phyloP scores from a whole-genome alignment of 2,113 vertebrate species.

The Cephalophus harveyi region DNA sequence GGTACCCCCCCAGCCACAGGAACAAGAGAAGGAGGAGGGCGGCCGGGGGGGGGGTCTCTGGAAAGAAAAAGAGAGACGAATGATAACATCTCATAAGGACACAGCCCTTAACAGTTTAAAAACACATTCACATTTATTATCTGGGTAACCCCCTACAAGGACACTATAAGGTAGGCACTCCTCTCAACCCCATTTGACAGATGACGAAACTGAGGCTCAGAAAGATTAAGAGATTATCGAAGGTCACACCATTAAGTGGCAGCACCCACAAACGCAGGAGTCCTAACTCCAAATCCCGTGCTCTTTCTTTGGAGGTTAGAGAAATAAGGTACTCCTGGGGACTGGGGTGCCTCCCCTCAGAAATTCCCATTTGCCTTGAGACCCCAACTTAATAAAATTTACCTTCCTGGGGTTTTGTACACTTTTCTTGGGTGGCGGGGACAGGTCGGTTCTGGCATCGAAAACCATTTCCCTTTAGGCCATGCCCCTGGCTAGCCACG shows the following conservation, averaged over 20 bases:
- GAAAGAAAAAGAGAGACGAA: slow-evolving; percentile 31
- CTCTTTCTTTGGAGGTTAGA: background rate
- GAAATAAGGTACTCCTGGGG: background rate
- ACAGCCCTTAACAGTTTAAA: background rate
- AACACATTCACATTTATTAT: background rate
- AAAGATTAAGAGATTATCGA: background rate
- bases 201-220: background rate
- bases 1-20: slow-evolving; percentile 62
- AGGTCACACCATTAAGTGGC: background rate
- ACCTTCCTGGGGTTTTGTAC: background rate
- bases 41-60: slow-evolving; percentile 70
- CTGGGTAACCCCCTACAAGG: background rate
- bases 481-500: background rate
- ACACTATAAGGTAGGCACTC: background rate
- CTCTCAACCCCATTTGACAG: slow-evolving; percentile 8
- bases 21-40: slow-evolving; percentile 52
- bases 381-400: background rate
- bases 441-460: background rate
- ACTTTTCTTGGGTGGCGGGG: background rate
- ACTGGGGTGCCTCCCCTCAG: background rate
- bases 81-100: slow-evolving; percentile 1
- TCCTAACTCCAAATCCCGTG: background rate
- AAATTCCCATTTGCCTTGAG: background rate
- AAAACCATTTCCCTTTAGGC: background rate
- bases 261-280: background rate